phyloP scores from a whole-genome alignment of 2,888 invertebrate species.

The Cantharis nigra region DNA sequence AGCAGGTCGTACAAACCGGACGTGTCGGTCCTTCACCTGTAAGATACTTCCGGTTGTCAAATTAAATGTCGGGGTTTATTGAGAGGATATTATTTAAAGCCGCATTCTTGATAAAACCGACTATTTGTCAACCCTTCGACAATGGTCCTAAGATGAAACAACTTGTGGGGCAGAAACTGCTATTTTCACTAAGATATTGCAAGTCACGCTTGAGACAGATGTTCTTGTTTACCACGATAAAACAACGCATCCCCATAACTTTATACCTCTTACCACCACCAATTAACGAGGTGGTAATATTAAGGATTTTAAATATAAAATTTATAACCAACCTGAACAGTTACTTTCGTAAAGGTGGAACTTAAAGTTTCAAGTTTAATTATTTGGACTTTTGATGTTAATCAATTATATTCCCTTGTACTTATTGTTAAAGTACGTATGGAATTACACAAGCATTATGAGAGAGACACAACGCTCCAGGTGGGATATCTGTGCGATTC shows the following conservation, averaged over 20 bases:
- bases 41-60: constrained; percentile 27
- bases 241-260: constrained; percentile 41
- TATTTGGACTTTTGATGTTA: neutral
- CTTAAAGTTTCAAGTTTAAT: neutral
- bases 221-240: constrained; percentile 47
- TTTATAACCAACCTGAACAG: neutral
- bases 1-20: constrained; percentile 32
- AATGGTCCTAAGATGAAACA: constrained; percentile 18
- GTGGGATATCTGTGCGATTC: constrained; percentile 39
- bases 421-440: constrained; percentile 30
- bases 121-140: constrained; percentile 27
- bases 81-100: constrained; percentile 23
- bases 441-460: constrained; percentile 45
- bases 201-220: constrained; percentile 52
- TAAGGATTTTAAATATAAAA: neutral
- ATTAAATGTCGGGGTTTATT: constrained; percentile 18
- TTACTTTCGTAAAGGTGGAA: neutral
- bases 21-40: constrained; percentile 31
- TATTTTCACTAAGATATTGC: constrained; percentile 40
- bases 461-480: constrained; percentile 40
- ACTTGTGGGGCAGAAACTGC: constrained; percentile 20
- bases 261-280: neutral
- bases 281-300: neutral
- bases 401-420: neutral
- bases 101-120: constrained; percentile 9